Evolutionary conservation across 1,140 invertebrate species (phyloP), one percentile per base, ranked within the genome.

Genomic region (Pararge aegeria): DNA sequence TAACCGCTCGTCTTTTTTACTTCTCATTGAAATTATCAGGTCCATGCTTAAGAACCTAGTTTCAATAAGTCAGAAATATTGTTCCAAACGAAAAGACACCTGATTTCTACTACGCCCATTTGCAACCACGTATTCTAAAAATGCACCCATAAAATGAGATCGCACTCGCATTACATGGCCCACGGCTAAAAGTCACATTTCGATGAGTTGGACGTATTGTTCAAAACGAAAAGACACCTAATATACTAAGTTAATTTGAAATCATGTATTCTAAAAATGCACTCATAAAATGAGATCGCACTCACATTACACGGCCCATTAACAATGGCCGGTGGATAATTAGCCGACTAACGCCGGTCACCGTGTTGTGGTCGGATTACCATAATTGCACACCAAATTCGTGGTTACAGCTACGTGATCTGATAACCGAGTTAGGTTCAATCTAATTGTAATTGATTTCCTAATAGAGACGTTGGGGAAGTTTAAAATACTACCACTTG

Each of bases 301-400:
- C 13, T 15, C 38, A 18, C 38, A 42, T 15, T 1, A 42, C 38
- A 42, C 13, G 38, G 13, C 19, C 42, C 42, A 20, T 46, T 46
- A 46, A 46, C 42, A 46, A 46, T 46, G 42, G 42, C 3, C 15
- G 20, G 42, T 5, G 10, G 42, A 20, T 46, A 46, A 46, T 46
- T 46, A 46, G 42, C 42, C 16, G 42, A 12, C 30, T 12, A 34
- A 19, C 15, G 29, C 46, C 46, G 46, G 46, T 49, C 46, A 49
- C 24, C 46, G 18, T 62, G 60, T 62, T 42, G 54, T 19, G 29
- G 54, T 16, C 37, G 48, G 42, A 65, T 65, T 65, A 52, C n/a
- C 63, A 65, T 65, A 65, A 65, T 61, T 65, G 57, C 57, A 34
- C 29, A 48, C 63, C 63, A 52, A 65, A 65, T 46, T 61, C 57